Percentiles rank a stretch among this genome's conserved stretches.
Conservation (phyloP, 2,888 invertebrate species). For the Sympetrum striolatum region DNA sequence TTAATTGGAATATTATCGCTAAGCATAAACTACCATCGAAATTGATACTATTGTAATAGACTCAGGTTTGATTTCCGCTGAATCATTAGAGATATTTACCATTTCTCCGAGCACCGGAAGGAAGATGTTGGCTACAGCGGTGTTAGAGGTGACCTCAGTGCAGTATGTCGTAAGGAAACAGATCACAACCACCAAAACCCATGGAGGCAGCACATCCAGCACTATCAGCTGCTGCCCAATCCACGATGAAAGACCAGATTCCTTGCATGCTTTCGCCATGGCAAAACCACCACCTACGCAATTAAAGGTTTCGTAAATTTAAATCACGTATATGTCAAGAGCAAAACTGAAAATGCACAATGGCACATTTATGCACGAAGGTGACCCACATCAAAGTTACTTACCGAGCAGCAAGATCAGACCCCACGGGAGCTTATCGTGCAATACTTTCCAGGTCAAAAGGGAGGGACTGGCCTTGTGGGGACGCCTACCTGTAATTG, state of each 20-base stretch:
- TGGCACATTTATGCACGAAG: neutral
- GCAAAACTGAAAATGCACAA: neutral
- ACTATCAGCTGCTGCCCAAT: slow-evolving; percentile 75
- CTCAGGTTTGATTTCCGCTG: too few species aligned
- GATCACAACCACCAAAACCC: slow-evolving; percentile 76
- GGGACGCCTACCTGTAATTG: slow-evolving; percentile 65
- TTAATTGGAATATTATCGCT: neutral
- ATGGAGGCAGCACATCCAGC: slow-evolving; percentile 68
- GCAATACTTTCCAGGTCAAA: slow-evolving; percentile 84
- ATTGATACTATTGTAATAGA: neutral
- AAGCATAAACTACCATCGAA: too few species aligned
- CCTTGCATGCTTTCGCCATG: slow-evolving; percentile 83
- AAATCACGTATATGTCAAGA: neutral
- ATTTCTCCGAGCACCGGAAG: slow-evolving; percentile 83
- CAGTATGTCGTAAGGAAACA: slow-evolving; percentile 79
- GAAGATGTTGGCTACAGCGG: slow-evolving; percentile 88
- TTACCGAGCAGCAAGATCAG: slow-evolving; percentile 80
- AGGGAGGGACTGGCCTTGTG: slow-evolving; percentile 72
- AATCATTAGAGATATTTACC: too few species aligned
- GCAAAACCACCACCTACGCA: slow-evolving; percentile 84
- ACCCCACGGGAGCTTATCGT: slow-evolving; percentile 90
- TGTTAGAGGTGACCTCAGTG: slow-evolving; percentile 91
- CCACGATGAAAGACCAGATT: slow-evolving; percentile 77
- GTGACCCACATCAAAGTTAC: slow-evolving; percentile 48
- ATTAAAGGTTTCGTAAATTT: neutral